Evolutionary conservation across 2,888 invertebrate species (phyloP), one percentile per base, ranked within the genome.

Genomic region (Cynaeus angustus): DNA sequence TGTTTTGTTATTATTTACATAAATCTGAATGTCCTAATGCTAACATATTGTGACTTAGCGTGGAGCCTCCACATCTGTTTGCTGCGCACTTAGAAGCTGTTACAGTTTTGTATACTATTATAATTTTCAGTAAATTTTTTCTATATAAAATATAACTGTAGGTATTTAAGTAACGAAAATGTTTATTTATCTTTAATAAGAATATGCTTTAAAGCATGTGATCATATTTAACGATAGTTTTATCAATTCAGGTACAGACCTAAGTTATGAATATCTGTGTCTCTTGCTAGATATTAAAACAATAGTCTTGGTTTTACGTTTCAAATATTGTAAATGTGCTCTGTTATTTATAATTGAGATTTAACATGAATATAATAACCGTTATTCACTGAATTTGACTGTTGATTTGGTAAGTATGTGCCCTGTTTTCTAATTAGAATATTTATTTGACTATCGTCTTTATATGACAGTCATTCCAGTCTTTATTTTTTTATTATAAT

Each of bases 11-110:
- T 70, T 43, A 66, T 74, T 70, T 68, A 62, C 62, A 59, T 69
- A 70, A 73, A 70, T 74, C 72, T 74, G 70, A 65, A 71, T 72
- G 70, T 74, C 68, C 68, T 66, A 67, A 69, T 71, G 71, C 73
- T 64, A 66, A 70, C 53, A 70, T 66, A 72, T 61, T 65, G 68
- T 66, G 62, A 65, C 70, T 65, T 68, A 64, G 66, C 66, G 68
- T 71, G 71, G 68, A 65, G 69, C 50, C 66, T 66, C 70, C 72
- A 66, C 68, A 58, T 70, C 43, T 56, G 67, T 67, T 68, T 68
- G 68, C 66, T 72, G 64, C 70, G 68, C 72, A 72, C 66, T 71
- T 67, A 67, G 58, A 65, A 66, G 66, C 61, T 66, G 66, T 61
- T 69, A 46, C 66, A 59, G 26, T 69, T 65, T 69, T 69, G 52